Evolutionary conservation across 2,113 vertebrate genomes (phyloP), one percentile per base, ranked within the genome.

Genomic region (Stegastes partitus): DNA sequence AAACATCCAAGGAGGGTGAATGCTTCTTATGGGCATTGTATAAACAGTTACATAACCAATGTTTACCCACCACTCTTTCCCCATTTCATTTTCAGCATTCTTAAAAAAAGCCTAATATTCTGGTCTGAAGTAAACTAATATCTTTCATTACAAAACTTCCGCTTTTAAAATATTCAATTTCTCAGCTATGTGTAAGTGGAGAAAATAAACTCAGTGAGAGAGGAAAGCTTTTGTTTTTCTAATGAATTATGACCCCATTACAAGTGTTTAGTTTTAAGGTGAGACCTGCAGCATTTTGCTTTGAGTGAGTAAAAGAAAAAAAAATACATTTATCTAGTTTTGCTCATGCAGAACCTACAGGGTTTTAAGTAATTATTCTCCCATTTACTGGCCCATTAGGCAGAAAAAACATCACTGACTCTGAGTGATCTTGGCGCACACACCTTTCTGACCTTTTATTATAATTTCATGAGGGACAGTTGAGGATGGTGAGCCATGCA

Each of bases 191-290:
- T 28, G 55, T 67, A 61, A 47, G 42, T 12, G 1, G 34, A 5
- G 59, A 51, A 66, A 69, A 84, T 54, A 66, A 77, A 80, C 42
- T 42, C 7, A 1, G n/a, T 3, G 0, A 75, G 56, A 50, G 21
- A 82, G 69, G 63, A 19, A 25, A 64, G 71, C 50, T 44, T n/a
- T n/a, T n/a, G 26, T 73, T 76, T 82, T 62, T 28, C 55, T 77
- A 57, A 28, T 86, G 81, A 88, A 77, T 83, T 69, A 86, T 86
- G 58, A 62, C 57, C 72, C 63, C 79, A 82, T 88, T 81, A 82
- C 74, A 55, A 72, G 68, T 57, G 31, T 66, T 65, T 65, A 62
- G 69, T 68, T 69, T 72, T 67, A 42, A 53, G 76, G 68, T 68
- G 63, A 50, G 75, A 56, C 78, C 42, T 21, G 56, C 55, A n/a